phyloP scores from a whole-genome alignment of 2,113 vertebrate genomes.

The Cephalophus harveyi region DNA sequence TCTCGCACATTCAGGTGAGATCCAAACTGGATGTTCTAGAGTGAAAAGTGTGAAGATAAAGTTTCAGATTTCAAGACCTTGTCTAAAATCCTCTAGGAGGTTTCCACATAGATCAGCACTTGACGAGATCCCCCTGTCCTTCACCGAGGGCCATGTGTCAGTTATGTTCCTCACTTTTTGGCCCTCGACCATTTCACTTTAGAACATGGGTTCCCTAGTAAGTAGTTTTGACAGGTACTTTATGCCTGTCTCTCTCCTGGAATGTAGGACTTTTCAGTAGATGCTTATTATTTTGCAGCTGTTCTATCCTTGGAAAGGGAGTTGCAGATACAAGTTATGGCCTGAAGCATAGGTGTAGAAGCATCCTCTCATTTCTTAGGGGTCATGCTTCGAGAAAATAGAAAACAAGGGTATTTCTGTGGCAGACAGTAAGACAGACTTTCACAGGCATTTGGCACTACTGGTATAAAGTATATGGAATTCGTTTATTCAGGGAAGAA shows the following conservation, averaged over 20 bases:
- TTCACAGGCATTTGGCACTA: background rate
- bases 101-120: background rate
- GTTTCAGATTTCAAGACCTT: background rate
- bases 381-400: background rate
- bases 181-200: background rate
- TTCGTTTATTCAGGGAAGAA: slow-evolving; percentile 6
- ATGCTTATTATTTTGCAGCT: slow-evolving; percentile 3
- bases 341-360: background rate
- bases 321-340: background rate
- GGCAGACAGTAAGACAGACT: background rate
- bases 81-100: background rate
- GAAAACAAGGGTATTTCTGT: background rate
- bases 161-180: background rate
- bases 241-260: background rate
- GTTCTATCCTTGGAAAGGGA: background rate
- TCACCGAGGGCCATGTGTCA: background rate
- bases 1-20: background rate
- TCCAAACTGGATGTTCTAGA: background rate
- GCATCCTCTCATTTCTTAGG: background rate
- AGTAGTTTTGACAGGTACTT: background rate
- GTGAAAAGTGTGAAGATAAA: background rate
- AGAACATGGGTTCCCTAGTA: background rate
- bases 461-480: background rate
- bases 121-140: background rate
- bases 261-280: background rate